Evolutionary conservation across 2,113 vertebrate species (phyloP), one percentile per base, ranked within the genome.

Genomic region (Cebidichthys violaceus): DNA sequence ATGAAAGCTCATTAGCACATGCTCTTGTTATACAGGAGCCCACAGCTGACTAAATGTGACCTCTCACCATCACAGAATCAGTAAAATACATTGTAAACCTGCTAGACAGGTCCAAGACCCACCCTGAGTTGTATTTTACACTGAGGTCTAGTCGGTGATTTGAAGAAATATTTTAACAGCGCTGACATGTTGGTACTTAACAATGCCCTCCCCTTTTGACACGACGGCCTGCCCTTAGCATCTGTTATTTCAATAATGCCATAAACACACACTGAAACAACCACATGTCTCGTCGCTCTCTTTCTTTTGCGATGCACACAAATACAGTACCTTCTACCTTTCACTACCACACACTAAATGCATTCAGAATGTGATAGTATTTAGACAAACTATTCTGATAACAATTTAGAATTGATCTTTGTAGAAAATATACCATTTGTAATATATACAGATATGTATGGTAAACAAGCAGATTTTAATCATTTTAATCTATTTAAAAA

Each of bases 1-100:
- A 39, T 54, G 18, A 74, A 79, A 47, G 33, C 73, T 88, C 66
- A 89, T 86, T 86, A 83, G 47, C 79, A 85, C 68, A 39, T 78
- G 41, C 1, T 77, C 33, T 39, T 59, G 22, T 68, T 43, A 80
- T 17, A 67, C 57, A 4, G 37, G 52, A 75, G 20, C 1, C 31
- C 11, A 45, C 65, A 76, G 68, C 67, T 62, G 57, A 82, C 64
- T 43, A 55, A 74, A 65, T 27, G 24, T 64, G 9, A 74, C 67
- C 22, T 33, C 39, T 74, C 62, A 74, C 20, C 62, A 6, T 15
- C 18, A 68, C 33, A 27, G 54, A 20, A 1, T 14, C 50, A 54
- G 22, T 61, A 31, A 55, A 60, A 27, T 4, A 52, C 3, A 24
- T 60, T 1, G 1, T 31, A 6, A 70, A 74, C 8, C 41, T 39